Evolutionary conservation across 2,888 invertebrate species (phyloP).

Genomic region (Anoplius nigerrimus): DNA sequence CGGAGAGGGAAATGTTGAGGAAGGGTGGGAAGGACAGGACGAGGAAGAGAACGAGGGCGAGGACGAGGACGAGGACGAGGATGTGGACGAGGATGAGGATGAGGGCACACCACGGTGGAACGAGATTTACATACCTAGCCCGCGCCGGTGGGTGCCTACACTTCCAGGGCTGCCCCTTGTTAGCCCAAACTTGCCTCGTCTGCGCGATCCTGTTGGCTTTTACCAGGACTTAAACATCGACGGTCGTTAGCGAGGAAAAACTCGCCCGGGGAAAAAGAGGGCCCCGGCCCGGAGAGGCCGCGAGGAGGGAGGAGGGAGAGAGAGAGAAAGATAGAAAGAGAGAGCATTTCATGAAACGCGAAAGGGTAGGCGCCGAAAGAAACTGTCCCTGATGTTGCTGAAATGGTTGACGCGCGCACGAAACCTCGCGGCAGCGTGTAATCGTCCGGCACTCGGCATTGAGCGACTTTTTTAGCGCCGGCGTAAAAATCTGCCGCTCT

Average conservation of each 20-base stretch:
- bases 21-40: constrained; percentile 16
- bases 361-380: constrained; percentile 33
- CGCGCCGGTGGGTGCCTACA: constrained; percentile 41
- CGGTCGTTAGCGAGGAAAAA: constrained; percentile 61
- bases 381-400: constrained; percentile 13
- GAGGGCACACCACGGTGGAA: constrained; percentile 54
- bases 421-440: no score
- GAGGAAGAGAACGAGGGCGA: constrained; percentile 10
- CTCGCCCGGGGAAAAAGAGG: constrained; percentile 37
- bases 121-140: constrained; percentile 65
- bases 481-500: no score
- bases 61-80: constrained; percentile 39
- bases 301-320: constrained; percentile 29
- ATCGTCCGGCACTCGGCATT: no score
- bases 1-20: constrained; percentile 51
- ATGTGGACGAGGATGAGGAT: constrained; percentile 42
- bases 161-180: constrained; percentile 65
- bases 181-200: constrained; percentile 70
- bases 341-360: constrained; percentile 25
- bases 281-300: constrained; percentile 28
- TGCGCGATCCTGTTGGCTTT: constrained; percentile 64
- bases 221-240: constrained; percentile 63
- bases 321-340: constrained; percentile 8
- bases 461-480: no score
- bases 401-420: constrained; percentile 2